A percentile compares a stretch with the other conserved stretches of the same genome.
phyloP scores from a whole-genome alignment of 2,888 invertebrate species.

The Apantesis nais region DNA sequence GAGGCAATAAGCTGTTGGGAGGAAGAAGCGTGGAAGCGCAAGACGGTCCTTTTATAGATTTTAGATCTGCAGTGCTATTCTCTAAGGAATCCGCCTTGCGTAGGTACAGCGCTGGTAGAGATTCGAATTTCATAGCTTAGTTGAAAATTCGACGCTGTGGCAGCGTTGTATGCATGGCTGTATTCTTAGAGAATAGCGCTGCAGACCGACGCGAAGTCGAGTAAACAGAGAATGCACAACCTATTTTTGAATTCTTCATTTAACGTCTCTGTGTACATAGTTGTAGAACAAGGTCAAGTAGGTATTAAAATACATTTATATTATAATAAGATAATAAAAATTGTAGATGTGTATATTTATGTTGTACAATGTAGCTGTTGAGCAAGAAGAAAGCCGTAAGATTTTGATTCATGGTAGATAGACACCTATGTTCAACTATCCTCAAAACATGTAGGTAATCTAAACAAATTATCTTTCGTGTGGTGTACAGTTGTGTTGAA shows the following conservation, averaged over 20 bases:
- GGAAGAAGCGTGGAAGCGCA: background rate
- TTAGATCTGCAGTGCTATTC: no score
- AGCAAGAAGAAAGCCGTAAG: slow-evolving; percentile 14
- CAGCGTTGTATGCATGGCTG: no score
- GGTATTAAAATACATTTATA: background rate
- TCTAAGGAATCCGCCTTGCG: no score
- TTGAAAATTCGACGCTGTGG: no score
- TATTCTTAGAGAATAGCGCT: no score
- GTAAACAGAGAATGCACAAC: background rate
- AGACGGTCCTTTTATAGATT: background rate
- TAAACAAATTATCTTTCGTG: slow-evolving; percentile 63
- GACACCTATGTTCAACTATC: slow-evolving; percentile 34
- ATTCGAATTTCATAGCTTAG: no score
- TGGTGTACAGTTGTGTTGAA: slow-evolving; percentile 55
- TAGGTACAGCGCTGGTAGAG: no score
- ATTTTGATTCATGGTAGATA: slow-evolving; percentile 31
- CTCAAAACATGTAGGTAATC: slow-evolving; percentile 58
- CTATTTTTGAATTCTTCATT: background rate
- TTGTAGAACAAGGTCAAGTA: background rate
- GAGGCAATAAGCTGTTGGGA: background rate
- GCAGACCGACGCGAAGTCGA: background rate
- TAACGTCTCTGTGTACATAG: background rate
- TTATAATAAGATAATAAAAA: background rate
- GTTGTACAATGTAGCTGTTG: slow-evolving; percentile 10
- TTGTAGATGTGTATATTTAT: background rate